Percentiles rank a stretch among this genome's conserved stretches.
Conservation (phyloP, 2,888 invertebrate species). For the Tiliacea aurago region DNA sequence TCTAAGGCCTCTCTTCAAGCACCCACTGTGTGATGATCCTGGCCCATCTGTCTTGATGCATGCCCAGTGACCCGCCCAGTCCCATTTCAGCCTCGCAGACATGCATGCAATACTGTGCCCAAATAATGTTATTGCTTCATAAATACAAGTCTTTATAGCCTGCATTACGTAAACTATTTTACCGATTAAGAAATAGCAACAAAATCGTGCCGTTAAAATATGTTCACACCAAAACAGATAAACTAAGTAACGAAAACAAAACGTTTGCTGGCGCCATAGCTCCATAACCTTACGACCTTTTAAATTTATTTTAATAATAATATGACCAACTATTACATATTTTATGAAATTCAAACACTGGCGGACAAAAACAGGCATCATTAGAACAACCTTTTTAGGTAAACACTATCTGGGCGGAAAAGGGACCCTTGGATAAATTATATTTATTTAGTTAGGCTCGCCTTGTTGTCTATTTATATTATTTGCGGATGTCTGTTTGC, state of each 20-base stretch:
- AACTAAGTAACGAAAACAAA: constrained; percentile 31
- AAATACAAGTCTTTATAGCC: no score
- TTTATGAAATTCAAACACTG: constrained; percentile 47
- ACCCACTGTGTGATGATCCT: no score
- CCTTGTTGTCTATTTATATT: constrained; percentile 29
- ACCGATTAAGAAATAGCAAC: constrained; percentile 13
- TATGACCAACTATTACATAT: constrained; percentile 49
- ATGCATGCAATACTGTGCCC: no score
- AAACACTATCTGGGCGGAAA: constrained; percentile 44
- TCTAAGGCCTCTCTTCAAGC: no score
- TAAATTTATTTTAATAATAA: constrained; percentile 54
- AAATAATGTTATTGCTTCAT: not conserved
- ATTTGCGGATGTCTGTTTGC: constrained; percentile 20
- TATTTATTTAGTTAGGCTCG: constrained; percentile 51
- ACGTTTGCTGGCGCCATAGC: constrained; percentile 33
- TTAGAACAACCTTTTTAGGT: constrained; percentile 61
- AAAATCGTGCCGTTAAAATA: constrained; percentile 41
- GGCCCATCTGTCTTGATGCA: no score
- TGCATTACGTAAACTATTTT: constrained; percentile 1
- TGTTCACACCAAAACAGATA: constrained; percentile 30
- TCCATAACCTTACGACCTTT: constrained; percentile 55
- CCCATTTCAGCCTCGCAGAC: no score
- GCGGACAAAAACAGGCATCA: constrained; percentile 60
- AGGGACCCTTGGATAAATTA: constrained; percentile 41
- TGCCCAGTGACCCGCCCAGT: no score